phyloP scores from a whole-genome alignment of 2,113 vertebrate genomes.

The Cochlearius cochlearius region DNA sequence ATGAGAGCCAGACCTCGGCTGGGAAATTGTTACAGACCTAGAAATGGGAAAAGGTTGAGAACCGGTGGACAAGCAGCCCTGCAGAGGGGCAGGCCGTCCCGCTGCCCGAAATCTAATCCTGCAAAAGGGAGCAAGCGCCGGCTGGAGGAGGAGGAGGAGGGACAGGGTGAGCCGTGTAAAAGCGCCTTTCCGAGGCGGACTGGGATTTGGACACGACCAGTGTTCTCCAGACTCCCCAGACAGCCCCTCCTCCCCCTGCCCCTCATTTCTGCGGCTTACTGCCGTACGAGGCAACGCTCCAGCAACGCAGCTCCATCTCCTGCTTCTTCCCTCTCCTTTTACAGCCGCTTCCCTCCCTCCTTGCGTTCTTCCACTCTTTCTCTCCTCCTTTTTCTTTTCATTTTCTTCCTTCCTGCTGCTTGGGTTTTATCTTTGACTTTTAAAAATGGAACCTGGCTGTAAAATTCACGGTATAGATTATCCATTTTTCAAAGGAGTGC shows the following conservation, averaged over 20 bases:
- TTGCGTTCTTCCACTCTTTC: background rate
- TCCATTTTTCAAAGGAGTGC: conserved; percentile 51
- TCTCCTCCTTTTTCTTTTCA: background rate
- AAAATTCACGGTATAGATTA: conserved; percentile 48
- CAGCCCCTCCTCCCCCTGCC: background rate
- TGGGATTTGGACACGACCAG: accelerated
- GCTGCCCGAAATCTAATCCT: background rate
- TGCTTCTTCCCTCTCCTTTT: background rate
- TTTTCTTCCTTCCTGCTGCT: background rate
- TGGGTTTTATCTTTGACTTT: conserved; percentile 32
- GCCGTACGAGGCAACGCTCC: background rate
- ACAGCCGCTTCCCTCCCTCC: background rate
- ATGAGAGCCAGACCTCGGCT: background rate
- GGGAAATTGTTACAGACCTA: background rate
- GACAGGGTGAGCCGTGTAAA: background rate
- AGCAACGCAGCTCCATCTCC: accelerated
- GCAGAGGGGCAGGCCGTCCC: background rate
- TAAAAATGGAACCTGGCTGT: conserved; percentile 18
- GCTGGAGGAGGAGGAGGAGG: too few species aligned
- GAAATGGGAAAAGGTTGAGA: background rate
- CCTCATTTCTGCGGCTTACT: background rate
- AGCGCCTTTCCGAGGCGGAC: background rate
- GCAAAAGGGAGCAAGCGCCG: background rate
- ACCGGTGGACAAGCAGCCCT: accelerated
- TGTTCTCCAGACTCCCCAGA: background rate